Base-by-base conservation (phyloP, 2,888 invertebrate genomes). In the Parthenolecanium corni region DNA sequence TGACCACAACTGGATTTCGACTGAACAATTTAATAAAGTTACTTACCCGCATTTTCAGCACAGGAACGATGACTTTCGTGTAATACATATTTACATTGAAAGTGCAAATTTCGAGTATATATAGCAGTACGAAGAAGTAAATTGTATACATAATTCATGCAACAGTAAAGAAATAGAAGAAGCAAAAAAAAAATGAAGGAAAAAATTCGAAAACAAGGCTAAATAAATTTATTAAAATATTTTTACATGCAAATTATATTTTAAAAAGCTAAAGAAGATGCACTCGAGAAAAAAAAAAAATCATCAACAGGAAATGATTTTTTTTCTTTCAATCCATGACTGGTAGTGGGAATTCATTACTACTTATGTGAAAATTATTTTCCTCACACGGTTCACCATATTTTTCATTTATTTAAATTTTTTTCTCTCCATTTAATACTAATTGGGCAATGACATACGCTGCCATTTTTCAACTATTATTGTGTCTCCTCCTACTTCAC, bases 331-430 rank as follows among this genome's bases (percentile, higher is more conserved):
- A 9, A 31, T 31, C 5, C 54, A 54, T 54, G 5, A 38, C 24
- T n/a, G 40, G 40, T 23, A 40, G 24, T 6, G 54, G 24, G 20
- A 14, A 6, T n/a, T n/a, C 31, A 31, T 31, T 31, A 31, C 9
- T 31, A 31, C 38, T n/a, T 38, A 54, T 16, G 40, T 54, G 54
- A 40, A 54, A 31, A 31, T 31, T 31, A 31, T 31, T 31, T 31
- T 9, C 31, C 4, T 31, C 21, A 54, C 23, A 12, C 54, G 40
- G 38, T 40, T 40, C 38, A 54, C 54, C 2, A 23, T 16, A n/a
- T 54, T 54, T 42, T 40, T 21, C 54, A 42, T 42, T 54, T 54
- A 40, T n/a, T 31, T 31, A 31, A 4, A 4, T 31, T 9, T 31
- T 31, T 31, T 31, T 31, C 31, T 31, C 9, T 31, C n/a, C n/a